These are phyloP conservation scores for Epinephelus awoara DNA, from an alignment of 2,797 vertebrate genomes.

Conservation along the genomic window DNA sequence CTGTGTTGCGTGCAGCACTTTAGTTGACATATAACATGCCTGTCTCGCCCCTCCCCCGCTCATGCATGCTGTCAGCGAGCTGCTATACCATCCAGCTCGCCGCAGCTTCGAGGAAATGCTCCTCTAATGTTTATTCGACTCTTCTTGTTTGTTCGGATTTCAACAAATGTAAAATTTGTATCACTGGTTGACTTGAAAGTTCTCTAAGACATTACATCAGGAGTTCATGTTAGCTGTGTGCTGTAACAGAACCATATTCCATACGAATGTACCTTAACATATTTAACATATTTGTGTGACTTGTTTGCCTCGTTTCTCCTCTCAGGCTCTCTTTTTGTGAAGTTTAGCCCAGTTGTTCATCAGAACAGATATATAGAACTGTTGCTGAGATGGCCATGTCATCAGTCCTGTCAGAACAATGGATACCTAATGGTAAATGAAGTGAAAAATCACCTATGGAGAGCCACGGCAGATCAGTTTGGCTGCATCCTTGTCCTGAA, in stretches of 20 bases:
- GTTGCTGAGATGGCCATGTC: neutral
- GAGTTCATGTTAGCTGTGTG: too few species aligned
- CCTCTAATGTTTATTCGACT: neutral
- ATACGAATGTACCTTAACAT: neutral
- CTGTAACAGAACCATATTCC: neutral
- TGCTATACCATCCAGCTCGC: slow-evolving; percentile 57
- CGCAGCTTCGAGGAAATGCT: slow-evolving; percentile 58
- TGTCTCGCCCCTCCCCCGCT: slow-evolving; percentile 72
- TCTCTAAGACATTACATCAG: too few species aligned
- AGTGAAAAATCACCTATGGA: neutral
- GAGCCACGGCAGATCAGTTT: neutral
- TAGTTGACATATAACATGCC: slow-evolving; percentile 79
- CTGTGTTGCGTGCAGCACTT: slow-evolving; percentile 74
- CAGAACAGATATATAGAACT: neutral
- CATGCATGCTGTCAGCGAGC: slow-evolving; percentile 45
- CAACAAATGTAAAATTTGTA: neutral
- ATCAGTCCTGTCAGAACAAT: neutral
- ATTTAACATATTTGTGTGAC: rapidly evolving
- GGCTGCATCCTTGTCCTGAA: neutral
- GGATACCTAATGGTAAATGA: neutral
- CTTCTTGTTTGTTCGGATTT: slow-evolving; percentile 9
- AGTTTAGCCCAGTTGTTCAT: neutral
- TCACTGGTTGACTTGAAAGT: neutral
- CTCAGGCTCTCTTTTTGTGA: neutral
- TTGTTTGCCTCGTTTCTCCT: neutral